These are phyloP conservation scores for Gorsachius goisagi DNA, from an alignment of 2,113 vertebrate genomes.

Conservation along the genomic window DNA sequence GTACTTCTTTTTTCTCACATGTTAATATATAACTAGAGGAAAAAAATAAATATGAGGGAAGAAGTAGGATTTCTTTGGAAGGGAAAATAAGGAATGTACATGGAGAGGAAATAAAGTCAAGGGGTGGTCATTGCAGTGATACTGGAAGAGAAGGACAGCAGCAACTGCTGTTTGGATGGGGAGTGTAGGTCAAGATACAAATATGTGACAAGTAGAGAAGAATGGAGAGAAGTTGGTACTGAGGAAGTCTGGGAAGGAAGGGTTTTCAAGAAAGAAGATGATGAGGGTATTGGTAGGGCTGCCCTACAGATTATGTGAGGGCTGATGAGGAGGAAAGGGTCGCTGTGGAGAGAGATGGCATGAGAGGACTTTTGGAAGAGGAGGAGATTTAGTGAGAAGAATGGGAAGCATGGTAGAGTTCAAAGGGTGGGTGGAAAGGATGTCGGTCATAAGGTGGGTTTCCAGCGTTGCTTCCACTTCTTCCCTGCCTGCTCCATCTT, in stretches of 20 bases:
- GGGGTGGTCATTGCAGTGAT: not conserved
- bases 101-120: not conserved
- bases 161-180: not conserved
- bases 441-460: not conserved
- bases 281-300: not conserved
- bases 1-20: fast-evolving
- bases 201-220: not conserved
- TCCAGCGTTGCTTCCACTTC: not conserved
- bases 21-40: not conserved
- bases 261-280: fast-evolving
- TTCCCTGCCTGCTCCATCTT: not conserved
- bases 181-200: not conserved
- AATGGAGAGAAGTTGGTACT: not conserved
- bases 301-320: not conserved
- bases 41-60: not conserved
- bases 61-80: not conserved
- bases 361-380: not conserved
- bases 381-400: not conserved
- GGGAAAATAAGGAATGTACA: not conserved
- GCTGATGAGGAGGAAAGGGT: not conserved
- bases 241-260: not conserved
- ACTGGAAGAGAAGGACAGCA: not conserved
- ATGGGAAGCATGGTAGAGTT: not conserved
- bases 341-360: not conserved
- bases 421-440: not conserved